These are phyloP conservation scores for Dendroctonus ponderosae DNA, from an alignment of 1,140 invertebrate species.

Conservation along the genomic window DNA sequence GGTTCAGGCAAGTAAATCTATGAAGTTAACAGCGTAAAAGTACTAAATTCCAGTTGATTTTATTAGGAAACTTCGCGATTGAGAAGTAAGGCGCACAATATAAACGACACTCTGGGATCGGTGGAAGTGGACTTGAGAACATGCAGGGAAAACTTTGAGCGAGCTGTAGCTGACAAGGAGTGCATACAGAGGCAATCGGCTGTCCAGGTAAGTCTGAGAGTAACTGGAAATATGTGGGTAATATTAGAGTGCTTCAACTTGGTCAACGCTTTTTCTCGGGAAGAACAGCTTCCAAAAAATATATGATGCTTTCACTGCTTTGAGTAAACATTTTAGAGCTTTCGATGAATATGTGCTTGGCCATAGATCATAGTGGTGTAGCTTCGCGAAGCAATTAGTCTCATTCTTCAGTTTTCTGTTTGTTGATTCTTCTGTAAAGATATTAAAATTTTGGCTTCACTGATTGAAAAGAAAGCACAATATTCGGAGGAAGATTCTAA, in stretches of 20 bases:
- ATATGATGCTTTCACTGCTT: no score
- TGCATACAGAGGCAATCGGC: conserved; percentile 67
- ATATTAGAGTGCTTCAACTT: background rate
- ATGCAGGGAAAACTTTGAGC: conserved; percentile 64
- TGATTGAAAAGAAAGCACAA: no score
- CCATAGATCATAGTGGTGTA: no score
- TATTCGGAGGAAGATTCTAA: no score
- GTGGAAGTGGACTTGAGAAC: conserved; percentile 65
- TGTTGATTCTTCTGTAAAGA: no score
- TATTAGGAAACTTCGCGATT: conserved; percentile 56
- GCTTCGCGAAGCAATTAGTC: no score
- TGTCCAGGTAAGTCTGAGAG: conserved; percentile 51
- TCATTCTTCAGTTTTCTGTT: no score
- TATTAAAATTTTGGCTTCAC: no score
- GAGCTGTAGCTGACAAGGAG: conserved; percentile 65
- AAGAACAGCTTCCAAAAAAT: no score
- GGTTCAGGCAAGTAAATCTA: conserved; percentile 55
- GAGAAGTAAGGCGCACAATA: conserved; percentile 55
- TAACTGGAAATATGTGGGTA: background rate
- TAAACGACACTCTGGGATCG: conserved; percentile 61
- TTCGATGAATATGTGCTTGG: no score
- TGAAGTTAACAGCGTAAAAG: background rate
- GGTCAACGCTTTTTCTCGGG: background rate
- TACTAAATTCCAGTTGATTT: background rate
- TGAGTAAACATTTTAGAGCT: no score